Evolutionary conservation across 1,140 invertebrate species (phyloP).

Genomic region (Neomicropteryx cornuta): DNA sequence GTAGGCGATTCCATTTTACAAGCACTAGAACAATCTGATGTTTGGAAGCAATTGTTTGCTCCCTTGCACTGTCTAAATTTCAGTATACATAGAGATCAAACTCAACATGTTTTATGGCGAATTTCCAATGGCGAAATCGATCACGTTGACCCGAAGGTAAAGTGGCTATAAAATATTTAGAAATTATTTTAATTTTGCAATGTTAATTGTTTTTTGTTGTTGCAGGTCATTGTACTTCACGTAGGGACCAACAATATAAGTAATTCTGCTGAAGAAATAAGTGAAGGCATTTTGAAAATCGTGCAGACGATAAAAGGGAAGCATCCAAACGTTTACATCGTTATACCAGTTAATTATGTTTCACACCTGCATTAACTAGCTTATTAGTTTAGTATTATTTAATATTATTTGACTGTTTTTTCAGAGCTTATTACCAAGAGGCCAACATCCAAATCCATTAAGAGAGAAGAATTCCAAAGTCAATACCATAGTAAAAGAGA

Average conservation of each 20-base stretch:
- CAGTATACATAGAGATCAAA: slow-evolving; percentile 78
- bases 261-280: slow-evolving; percentile 64
- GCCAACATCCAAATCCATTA: slow-evolving; percentile 67
- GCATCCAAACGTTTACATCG: slow-evolving; percentile 65
- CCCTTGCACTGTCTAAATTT: slow-evolving; percentile 84
- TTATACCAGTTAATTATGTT: slow-evolving; percentile 55
- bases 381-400: slow-evolving; percentile 10
- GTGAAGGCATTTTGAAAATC: slow-evolving; percentile 69
- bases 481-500: slow-evolving; percentile 57
- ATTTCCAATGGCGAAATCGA: slow-evolving; percentile 81
- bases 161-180: slow-evolving; percentile 7
- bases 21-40: slow-evolving; percentile 63
- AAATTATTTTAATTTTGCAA: slow-evolving; percentile 7
- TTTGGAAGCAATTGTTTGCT: slow-evolving; percentile 79
- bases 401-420: slow-evolving; percentile 24
- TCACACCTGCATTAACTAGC: neutral
- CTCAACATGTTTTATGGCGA: slow-evolving; percentile 82
- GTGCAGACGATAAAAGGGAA: slow-evolving; percentile 60
- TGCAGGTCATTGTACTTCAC: slow-evolving; percentile 71
- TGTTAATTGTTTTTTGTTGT: slow-evolving; percentile 16
- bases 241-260: slow-evolving; percentile 81
- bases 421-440: slow-evolving; percentile 73
- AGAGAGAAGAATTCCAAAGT: slow-evolving; percentile 63
- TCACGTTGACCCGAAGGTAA: slow-evolving; percentile 74
- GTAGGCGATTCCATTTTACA: slow-evolving; percentile 79